Percentiles rank a stretch among this genome's conserved stretches.
Evolutionary conservation across 1,140 invertebrate genomes (phyloP).

Genomic region (Apocrypta bakeri): DNA sequence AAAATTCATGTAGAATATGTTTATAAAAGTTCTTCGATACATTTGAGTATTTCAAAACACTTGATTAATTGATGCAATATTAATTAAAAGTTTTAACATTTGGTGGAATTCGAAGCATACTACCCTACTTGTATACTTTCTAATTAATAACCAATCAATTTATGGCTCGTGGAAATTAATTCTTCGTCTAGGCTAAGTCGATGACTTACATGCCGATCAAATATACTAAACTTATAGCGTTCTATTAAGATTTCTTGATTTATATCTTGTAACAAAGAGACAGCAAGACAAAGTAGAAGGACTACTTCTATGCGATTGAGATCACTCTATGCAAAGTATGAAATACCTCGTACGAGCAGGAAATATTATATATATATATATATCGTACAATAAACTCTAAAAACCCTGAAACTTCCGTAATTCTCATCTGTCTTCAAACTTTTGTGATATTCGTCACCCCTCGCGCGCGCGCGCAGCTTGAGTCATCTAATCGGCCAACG

Average conservation of each 20-base stretch:
- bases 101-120: too few species aligned
- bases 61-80: too few species aligned
- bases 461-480: neutral
- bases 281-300: neutral
- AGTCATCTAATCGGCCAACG: constrained; percentile 10
- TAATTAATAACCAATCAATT: neutral
- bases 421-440: neutral
- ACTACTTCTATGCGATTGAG: neutral
- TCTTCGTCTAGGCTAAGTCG: too few species aligned
- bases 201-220: neutral
- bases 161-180: neutral
- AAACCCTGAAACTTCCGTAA: neutral
- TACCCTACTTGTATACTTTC: too few species aligned
- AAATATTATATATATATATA: too few species aligned
- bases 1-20: too few species aligned
- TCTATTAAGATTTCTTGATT: too few species aligned
- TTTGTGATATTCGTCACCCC: neutral
- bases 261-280: neutral
- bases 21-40: too few species aligned
- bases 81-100: too few species aligned
- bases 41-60: too few species aligned
- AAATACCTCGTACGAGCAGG: neutral
- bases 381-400: neutral
- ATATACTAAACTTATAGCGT: too few species aligned
- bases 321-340: neutral